Base-by-base conservation (phyloP, 2,113 vertebrate genomes). In the Halichoerus grypus region DNA sequence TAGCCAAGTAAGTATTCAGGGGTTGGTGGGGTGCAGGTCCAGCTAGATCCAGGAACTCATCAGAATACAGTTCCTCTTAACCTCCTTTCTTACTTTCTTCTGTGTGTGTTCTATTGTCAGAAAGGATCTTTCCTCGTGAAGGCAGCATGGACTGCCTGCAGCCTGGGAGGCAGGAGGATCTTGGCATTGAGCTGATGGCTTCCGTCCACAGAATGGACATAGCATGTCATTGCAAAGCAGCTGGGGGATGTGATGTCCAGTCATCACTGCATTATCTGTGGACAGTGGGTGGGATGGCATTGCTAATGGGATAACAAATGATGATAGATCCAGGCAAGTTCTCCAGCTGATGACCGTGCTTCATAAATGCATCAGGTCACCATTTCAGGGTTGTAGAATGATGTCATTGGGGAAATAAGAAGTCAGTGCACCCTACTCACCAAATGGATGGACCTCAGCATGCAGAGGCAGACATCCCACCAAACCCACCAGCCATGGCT, bases 261-360 rank as follows among this genome's bases (percentile, higher is more conserved):
- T 51, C 33, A 10, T 18, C 3, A 9, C 1, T 2, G 4, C 15
- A 10, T 10, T 7, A 2, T 33, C 31, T 59, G 21, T n/a, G 46
- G 46, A 46, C 79, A 0, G 4, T 24, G 31, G 46, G 21, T 28
- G 39, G 12, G n/a, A 21, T 1, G 15, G 26, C 1, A 24, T 21
- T 24, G 67, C n/a, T 15, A 7, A 55, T 7, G 14, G 22, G 13
- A 24, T 7, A 12, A 59, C 26, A 33, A 65, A 14, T 22, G 28
- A 24, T 36, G 21, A 39, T 24, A 33, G 57, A 24, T 8, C 16
- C n/a, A 18, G 57, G 46, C 19, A 15, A 1, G 12, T 24, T 1
- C 1, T 51, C 11, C 1, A 7, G 81, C 16, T 93, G 22, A 67
- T 10, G 19, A 49, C 26, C 14, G 28, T 2, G 42, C 36, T 42